Base-by-base conservation (phyloP, 2,888 invertebrate genomes). In the Trissolcus brochymenae region DNA sequence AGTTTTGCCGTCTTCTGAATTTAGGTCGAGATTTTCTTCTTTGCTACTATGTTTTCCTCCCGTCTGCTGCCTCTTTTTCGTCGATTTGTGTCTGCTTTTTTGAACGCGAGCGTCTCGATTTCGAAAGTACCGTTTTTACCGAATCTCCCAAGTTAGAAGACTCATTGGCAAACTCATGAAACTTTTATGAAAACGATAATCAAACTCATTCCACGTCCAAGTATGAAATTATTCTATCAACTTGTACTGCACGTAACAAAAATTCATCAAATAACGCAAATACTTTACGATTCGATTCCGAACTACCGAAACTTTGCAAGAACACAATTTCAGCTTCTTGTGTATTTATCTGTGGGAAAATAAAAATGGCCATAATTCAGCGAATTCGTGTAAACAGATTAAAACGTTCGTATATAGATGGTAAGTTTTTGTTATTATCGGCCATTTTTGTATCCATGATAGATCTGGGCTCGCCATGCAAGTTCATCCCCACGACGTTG, bases 1-100 rank as follows among this genome's bases (percentile, higher is more conserved):
- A 89, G 84, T 89, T 89, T 87, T 85, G 85, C 82, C 83, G 83
- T 84, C 84, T 82, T 84, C 83, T 81, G 85, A 84, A 88, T 88
- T 88, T 88, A 85, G 88, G 87, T 88, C 87, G 87, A 82, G 79
- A 84, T 85, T 79, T 82, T 78, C 79, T 76, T 73, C 72, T 78
- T 62, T 57, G 65, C 29, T 19, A 14, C 67, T 17, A 71, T 72
- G 76, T 74, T 72, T 66, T 76, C 51, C 61, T 46, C 61, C 55
- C 72, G 61, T 50, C 57, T 21, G 65, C 25, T 74, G 55, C 65
- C 73, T 81, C 73, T 56, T 70, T 80, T 72, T 74, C 40, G 72
- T 78, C 70, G 46, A 53, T 78, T 77, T 73, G 55, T 77, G 67
- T 62, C 61, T 57, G 59, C 64, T 61, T 76, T 65, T 79, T 76